Base-by-base conservation (phyloP, 2,113 vertebrate species). In the Crocuta crocuta region DNA sequence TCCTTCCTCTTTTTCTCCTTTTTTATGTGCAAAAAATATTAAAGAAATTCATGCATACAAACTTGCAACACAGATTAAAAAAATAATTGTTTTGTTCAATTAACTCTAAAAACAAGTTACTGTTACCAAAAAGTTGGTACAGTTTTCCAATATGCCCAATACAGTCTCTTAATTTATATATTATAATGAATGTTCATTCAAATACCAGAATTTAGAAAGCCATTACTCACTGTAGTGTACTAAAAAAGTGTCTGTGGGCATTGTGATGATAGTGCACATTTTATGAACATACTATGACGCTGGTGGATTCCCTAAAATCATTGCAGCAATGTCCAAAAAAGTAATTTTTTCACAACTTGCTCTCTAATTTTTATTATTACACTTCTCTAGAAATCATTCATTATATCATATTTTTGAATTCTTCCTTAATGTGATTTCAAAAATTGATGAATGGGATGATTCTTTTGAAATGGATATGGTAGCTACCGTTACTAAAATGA, bases 401-500 rank as follows among this genome's bases (percentile, higher is more conserved):
- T 28, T 78, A 66, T 68, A 53, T 66, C 58, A 89, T 19, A 89
- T 61, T 85, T 81, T 92, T 78, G 80, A 89, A 43, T 65, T 91
- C 21, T 91, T 58, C 53, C 4, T 79, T 91, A 79, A 91, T 66
- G 53, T 31, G 26, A 85, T 73, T 91, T 39, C 58, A 94, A 70
- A 74, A 45, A 82, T 73, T 53, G 15, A 48, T 89, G 31, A 17
- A 61, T 85, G 61, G 55, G 7, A 78, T 79, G 35, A 94, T 28
- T 78, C 68, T 83, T 76, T 86, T 65, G 26, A 81, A 97, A 89
- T 76, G 39, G 74, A 95, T 93, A 58, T 87, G 39, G 43, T 58
- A 65, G 12, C 21, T 95, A 45, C 83, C 66, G 50, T 70, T 84
- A 45, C 31, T 96, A 68, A 97, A 96, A n/a, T 76, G 58, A 92